Evolutionary conservation across 2,888 invertebrate genomes (phyloP).

Genomic region (Brachyopa scutellaris): DNA sequence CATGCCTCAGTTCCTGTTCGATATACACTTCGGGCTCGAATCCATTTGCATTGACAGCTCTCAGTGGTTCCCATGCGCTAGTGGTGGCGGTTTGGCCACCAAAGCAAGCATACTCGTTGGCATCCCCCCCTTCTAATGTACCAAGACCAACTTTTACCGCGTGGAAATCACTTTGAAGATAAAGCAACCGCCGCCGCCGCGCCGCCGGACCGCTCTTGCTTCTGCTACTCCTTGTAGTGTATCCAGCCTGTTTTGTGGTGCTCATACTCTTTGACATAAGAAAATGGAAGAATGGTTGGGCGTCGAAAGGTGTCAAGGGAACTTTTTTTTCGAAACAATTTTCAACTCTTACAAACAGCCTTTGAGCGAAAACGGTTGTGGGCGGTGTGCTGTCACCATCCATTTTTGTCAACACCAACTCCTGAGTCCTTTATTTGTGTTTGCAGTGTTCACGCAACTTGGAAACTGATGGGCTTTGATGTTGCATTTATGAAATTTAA

Average conservation of each 20-base stretch:
- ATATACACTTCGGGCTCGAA: slow-evolving; percentile 65
- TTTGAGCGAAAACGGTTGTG: slow-evolving; percentile 3
- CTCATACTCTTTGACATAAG: background rate
- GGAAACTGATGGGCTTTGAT: slow-evolving; percentile 56
- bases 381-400: slow-evolving; percentile 22
- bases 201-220: background rate
- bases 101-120: slow-evolving; percentile 32
- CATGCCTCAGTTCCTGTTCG: slow-evolving; percentile 28
- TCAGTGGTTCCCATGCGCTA: slow-evolving; percentile 1
- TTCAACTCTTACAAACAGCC: slow-evolving; percentile 15
- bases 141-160: slow-evolving; percentile 26
- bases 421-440: slow-evolving; percentile 33
- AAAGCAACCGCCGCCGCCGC: slow-evolving; percentile 12
- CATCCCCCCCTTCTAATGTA: slow-evolving; percentile 21
- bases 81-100: slow-evolving; percentile 33
- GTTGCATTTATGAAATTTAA: slow-evolving; percentile 68
- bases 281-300: slow-evolving; percentile 14
- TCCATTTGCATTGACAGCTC: slow-evolving; percentile 69
- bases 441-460: slow-evolving; percentile 40
- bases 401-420: slow-evolving; percentile 42
- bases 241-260: background rate
- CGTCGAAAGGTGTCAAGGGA: slow-evolving; percentile 62
- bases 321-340: slow-evolving; percentile 42
- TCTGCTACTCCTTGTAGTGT: background rate
- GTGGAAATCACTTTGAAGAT: slow-evolving; percentile 31